Percentiles rank a stretch among this genome's conserved stretches.
Evolutionary conservation across 2,888 invertebrate species (phyloP).

Genomic region (Pterostichus niger): DNA sequence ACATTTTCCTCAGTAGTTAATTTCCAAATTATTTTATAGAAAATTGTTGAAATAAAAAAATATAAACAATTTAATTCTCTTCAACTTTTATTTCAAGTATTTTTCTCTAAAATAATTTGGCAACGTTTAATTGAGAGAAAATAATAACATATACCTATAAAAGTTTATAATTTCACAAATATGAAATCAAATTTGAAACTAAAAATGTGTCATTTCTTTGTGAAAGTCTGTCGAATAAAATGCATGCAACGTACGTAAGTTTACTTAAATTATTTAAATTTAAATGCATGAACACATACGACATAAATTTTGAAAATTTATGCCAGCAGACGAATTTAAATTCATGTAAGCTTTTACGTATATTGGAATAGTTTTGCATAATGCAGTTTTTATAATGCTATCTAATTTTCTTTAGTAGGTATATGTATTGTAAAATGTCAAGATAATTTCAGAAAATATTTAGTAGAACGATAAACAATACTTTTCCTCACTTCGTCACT

Average conservation of each 20-base stretch:
- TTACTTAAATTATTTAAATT: conserved; percentile 50
- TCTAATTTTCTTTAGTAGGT: conserved; percentile 39
- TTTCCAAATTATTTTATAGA: no score
- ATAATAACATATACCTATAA: no score
- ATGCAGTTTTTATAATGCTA: conserved; percentile 39
- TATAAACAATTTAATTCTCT: no score
- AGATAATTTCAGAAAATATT: background rate
- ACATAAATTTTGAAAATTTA: conserved; percentile 49
- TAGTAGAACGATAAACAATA: background rate
- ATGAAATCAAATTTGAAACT: background rate
- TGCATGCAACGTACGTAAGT: conserved; percentile 23
- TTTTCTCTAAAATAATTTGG: no score
- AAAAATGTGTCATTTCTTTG: background rate
- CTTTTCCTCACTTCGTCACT: no score
- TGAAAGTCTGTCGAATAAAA: background rate
- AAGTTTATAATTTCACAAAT: no score
- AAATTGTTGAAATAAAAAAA: no score
- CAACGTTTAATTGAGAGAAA: no score
- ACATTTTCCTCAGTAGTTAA: no score
- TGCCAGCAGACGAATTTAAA: conserved; percentile 5
- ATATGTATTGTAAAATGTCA: background rate
- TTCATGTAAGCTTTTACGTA: conserved; percentile 44
- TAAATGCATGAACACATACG: conserved; percentile 42
- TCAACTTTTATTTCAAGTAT: no score
- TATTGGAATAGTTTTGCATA: conserved; percentile 52